phyloP scores from a whole-genome alignment of 2,888 invertebrate genomes.

The Caenorhabditis afra region DNA sequence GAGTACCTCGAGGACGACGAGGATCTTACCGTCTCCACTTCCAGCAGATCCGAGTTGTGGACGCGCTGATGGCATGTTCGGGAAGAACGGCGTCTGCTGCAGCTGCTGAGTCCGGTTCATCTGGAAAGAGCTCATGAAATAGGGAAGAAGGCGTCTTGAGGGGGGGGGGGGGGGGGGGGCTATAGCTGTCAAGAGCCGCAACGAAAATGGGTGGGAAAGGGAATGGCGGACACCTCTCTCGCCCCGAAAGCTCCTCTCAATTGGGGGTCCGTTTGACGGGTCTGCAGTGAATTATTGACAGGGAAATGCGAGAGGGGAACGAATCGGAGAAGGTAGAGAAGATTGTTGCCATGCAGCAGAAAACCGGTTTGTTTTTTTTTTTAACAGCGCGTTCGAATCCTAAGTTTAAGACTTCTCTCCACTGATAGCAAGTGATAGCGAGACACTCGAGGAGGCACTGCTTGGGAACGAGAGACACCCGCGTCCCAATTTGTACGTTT shows the following conservation, averaged over 20 bases:
- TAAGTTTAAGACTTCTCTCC: constrained; percentile 8
- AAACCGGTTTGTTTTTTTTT: constrained; percentile 19
- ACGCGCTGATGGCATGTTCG: constrained; percentile 10
- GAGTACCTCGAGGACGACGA: not conserved
- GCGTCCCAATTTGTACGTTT: not conserved
- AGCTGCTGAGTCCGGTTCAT: constrained; percentile 29
- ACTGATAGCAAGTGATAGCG: constrained; percentile 21
- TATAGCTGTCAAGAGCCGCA: not conserved
- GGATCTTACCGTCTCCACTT: constrained; percentile 46
- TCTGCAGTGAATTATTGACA: constrained; percentile 11
- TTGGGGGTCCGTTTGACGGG: constrained; percentile 7
- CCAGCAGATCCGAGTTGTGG: constrained; percentile 35
- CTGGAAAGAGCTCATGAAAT: not conserved
- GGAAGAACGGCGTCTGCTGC: constrained; percentile 17
- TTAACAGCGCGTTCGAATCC: not conserved
- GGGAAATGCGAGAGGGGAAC: constrained; percentile 2
- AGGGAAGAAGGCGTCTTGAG: no score
- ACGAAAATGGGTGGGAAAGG: not conserved
- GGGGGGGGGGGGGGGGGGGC: no score
- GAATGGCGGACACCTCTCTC: constrained; percentile 1
- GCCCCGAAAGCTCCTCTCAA: constrained; percentile 1
- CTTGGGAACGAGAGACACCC: no score
- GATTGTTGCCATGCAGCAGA: not conserved
- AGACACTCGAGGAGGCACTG: no score
- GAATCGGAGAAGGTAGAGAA: not conserved